A percentile compares a stretch with the other conserved stretches of the same genome.
Evolutionary conservation across 2,888 invertebrate genomes (phyloP).

Genomic region (Epinotia ramella): DNA sequence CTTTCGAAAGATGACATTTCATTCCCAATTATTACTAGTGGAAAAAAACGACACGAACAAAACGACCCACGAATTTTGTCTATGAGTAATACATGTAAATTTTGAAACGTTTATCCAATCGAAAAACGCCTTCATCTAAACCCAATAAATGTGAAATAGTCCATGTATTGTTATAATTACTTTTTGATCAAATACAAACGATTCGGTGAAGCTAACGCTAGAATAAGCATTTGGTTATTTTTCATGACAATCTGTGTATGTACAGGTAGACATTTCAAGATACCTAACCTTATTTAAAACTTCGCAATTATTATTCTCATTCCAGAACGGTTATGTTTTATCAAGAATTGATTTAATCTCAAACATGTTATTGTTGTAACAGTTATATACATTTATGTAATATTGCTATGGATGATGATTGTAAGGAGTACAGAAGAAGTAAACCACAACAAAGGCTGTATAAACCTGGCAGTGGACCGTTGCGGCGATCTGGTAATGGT

Average conservation of each 20-base stretch:
- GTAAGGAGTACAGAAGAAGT: slow-evolving; percentile 85
- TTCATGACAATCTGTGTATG: slow-evolving; percentile 25
- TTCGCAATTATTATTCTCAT: slow-evolving; percentile 46
- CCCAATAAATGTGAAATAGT: slow-evolving; percentile 44
- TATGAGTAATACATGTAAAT: slow-evolving; percentile 35
- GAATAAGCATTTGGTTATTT: slow-evolving; percentile 23
- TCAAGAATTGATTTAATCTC: slow-evolving; percentile 46
- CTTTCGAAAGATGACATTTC: slow-evolving; percentile 78
- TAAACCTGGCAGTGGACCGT: slow-evolving; percentile 91
- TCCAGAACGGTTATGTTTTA: slow-evolving; percentile 45
- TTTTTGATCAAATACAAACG: slow-evolving; percentile 27
- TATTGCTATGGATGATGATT: slow-evolving; percentile 84
- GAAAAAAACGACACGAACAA: slow-evolving; percentile 24
- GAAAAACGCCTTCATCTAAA: slow-evolving; percentile 40
- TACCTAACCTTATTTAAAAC: slow-evolving; percentile 46
- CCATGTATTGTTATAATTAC: slow-evolving; percentile 41
- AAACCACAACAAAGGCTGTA: slow-evolving; percentile 90
- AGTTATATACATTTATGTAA: slow-evolving; percentile 60
- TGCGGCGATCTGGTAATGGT: slow-evolving; percentile 87
- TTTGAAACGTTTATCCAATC: slow-evolving; percentile 39
- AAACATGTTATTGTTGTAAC: slow-evolving; percentile 62
- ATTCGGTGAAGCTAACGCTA: slow-evolving; percentile 25
- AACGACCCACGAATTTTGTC: slow-evolving; percentile 16
- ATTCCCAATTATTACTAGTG: slow-evolving; percentile 58
- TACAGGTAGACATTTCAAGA: slow-evolving; percentile 26